These are phyloP conservation scores for Elegia similella DNA, from an alignment of 2,888 invertebrate species.

Conservation along the genomic window DNA sequence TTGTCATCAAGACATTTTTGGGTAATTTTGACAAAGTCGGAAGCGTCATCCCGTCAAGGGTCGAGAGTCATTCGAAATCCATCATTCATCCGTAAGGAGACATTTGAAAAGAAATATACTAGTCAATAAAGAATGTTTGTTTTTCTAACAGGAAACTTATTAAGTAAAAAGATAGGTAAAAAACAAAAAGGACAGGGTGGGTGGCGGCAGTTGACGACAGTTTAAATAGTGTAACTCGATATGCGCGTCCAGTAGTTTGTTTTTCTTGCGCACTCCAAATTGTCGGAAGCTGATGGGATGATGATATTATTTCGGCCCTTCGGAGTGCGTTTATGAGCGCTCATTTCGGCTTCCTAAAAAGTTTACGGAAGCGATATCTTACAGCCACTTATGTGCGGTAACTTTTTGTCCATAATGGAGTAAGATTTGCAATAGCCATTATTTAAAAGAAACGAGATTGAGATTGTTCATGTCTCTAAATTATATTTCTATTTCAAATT, in stretches of 20 bases:
- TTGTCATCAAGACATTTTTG: conserved; percentile 25
- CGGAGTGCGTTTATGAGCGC: conserved; percentile 36
- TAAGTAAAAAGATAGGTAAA: conserved; percentile 70
- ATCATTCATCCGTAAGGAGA: conserved; percentile 76
- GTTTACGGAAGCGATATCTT: conserved; percentile 39
- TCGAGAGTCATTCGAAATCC: conserved; percentile 69
- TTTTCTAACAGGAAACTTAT: conserved; percentile 80
- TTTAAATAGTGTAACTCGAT: conserved; percentile 77
- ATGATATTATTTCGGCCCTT: conserved; percentile 59
- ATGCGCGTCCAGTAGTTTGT: conserved; percentile 66
- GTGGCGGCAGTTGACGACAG: conserved; percentile 75
- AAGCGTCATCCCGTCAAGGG: conserved; percentile 56
- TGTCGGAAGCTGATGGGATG: conserved; percentile 64
- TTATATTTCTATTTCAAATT: too few relatives aligned
- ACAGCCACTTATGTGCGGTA: conserved; percentile 33
- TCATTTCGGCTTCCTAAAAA: conserved; percentile 15
- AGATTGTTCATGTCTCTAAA: too few relatives aligned
- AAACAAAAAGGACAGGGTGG: conserved; percentile 62
- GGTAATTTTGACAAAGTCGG: conserved; percentile 52
- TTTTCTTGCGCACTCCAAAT: conserved; percentile 65
- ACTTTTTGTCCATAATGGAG: conserved; percentile 23
- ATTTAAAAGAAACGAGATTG: not conserved
- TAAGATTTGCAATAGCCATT: not conserved
- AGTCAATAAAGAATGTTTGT: conserved; percentile 79
- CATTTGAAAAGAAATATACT: conserved; percentile 62